Evolutionary conservation across 2,888 invertebrate genomes (phyloP), one percentile per base, ranked within the genome.

Genomic region (Philhelius pedissequus): DNA sequence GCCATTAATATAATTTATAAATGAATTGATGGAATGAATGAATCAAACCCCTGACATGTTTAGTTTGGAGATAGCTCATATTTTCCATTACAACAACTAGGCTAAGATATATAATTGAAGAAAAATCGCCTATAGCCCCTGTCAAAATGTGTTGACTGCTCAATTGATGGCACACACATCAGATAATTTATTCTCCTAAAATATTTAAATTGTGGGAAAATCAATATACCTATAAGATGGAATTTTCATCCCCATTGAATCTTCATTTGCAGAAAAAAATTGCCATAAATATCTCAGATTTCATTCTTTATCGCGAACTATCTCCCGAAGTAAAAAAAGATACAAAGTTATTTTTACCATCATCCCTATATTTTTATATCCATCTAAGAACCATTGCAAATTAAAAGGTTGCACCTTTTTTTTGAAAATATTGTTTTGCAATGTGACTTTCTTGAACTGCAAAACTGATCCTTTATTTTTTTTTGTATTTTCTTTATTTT

Each of bases 91-190:
- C 7, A 15, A 38, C n/a, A 2, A 40, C 3, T 15, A 15, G 8
- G n/a, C 45, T 11, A 48, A 20, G 20, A 48, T 3, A 13, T 1
- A 48, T 5, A 4, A 45, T 20, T 20, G 8, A 43, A 43, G 4
- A 11, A 45, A 11, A 20, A 20, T 20, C 7, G 18, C 43, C 18
- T 43, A 25, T 20, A 56, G 3, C 54, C 35, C 9, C 40, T 81
- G 76, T 81, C 81, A 81, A 66, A 81, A 81, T 76, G 76, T 81
- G 81, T 81, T 81, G 81, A 81, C 81, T 76, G 52, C 81, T 71
- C 76, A 81, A 76, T 76, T 66, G 81, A 66, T 60, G 35, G 58
- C 20, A 38, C 18, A 11, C 60, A n/a, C 11, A 40, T 13, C 25
- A 48, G 30, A 70, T 66, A 76, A 81, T 76, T 66, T 71, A 71